Evolutionary conservation across 2,113 vertebrate species (phyloP).

Genomic region (Microcebus murinus): DNA sequence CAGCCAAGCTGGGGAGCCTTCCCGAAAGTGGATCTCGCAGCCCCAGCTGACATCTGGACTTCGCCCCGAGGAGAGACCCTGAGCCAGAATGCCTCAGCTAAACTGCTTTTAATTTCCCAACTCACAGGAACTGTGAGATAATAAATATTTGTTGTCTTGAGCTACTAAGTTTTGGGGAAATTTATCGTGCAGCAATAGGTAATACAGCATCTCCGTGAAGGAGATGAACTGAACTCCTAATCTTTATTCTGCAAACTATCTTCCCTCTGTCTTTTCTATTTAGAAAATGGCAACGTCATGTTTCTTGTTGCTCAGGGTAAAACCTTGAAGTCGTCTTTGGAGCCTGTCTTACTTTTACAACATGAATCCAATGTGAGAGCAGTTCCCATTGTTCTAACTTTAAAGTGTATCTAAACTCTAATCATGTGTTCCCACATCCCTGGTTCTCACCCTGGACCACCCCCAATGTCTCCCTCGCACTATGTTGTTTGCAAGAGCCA

Average conservation of each 20-base stretch:
- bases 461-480: rapidly evolving
- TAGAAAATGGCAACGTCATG: background rate
- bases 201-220: background rate
- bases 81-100: background rate
- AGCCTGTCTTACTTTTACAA: background rate
- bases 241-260: background rate
- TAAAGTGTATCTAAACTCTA: background rate
- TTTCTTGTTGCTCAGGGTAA: background rate
- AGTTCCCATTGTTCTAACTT: background rate
- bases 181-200: background rate
- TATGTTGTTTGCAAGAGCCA: background rate
- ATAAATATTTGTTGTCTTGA: background rate
- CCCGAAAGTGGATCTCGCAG: background rate
- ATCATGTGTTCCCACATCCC: rapidly evolving
- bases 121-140: background rate
- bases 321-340: background rate
- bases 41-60: rapidly evolving
- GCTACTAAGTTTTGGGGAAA: background rate
- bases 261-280: background rate
- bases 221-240: background rate
- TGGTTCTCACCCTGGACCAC: background rate
- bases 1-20: rapidly evolving
- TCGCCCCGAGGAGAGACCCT: background rate
- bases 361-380: background rate
- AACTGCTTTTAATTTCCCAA: background rate